Percentiles rank a stretch among this genome's conserved stretches.
Evolutionary conservation across 2,113 vertebrate species (phyloP).

Genomic region (Muntiacus reevesi): DNA sequence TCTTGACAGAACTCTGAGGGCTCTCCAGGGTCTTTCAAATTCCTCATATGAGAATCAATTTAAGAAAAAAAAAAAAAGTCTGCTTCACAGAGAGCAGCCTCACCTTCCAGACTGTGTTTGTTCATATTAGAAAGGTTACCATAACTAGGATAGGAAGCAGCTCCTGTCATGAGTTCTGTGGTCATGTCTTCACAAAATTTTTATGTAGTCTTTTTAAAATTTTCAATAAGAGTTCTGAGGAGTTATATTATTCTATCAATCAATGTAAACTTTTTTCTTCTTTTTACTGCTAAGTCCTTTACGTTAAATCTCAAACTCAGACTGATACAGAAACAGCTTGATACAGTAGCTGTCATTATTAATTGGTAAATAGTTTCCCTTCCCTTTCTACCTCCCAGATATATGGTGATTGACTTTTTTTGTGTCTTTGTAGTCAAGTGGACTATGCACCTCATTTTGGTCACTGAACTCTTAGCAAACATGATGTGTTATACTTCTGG

Average conservation of each 20-base stretch:
- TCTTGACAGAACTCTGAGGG: background rate
- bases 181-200: background rate
- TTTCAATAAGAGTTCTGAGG: background rate
- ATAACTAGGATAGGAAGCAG: background rate
- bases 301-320: background rate
- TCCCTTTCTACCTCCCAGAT: background rate
- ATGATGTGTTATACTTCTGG: background rate
- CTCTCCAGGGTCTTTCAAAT: background rate
- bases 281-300: background rate
- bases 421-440: background rate
- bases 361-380: background rate
- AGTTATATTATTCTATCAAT: rapidly evolving
- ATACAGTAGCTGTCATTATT: background rate
- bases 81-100: background rate
- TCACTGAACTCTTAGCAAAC: background rate
- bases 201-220: background rate
- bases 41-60: background rate
- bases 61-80: background rate
- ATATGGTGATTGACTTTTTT: background rate
- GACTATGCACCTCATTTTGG: background rate
- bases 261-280: background rate
- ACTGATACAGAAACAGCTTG: background rate
- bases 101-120: background rate
- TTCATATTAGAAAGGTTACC: background rate
- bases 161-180: background rate